These are phyloP conservation scores for Dasysyrphus tricinctus DNA, from an alignment of 2,888 invertebrate genomes.

Conservation along the genomic window DNA sequence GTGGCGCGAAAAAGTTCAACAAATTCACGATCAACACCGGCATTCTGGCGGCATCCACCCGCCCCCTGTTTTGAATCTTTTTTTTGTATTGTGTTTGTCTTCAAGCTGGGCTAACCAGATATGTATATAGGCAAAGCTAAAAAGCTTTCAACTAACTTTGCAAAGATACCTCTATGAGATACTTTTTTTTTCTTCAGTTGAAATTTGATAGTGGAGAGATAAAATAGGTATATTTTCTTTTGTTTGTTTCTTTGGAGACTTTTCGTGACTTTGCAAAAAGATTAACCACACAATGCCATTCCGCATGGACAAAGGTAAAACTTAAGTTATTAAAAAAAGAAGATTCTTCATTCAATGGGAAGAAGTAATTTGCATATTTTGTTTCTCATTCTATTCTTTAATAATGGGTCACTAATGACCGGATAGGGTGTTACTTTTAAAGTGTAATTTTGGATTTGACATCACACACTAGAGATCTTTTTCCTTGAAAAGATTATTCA, in stretches of 20 bases:
- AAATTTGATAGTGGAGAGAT: constrained; percentile 34
- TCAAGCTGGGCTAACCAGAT: constrained; percentile 49
- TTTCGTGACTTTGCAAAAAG: constrained; percentile 31
- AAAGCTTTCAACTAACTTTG: constrained; percentile 53
- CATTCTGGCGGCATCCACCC: constrained; percentile 39
- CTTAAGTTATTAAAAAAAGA: constrained; percentile 50
- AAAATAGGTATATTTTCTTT: constrained; percentile 4
- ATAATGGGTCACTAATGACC: constrained; percentile 68
- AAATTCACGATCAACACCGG: constrained; percentile 70
- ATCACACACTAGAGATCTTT: constrained; percentile 29
- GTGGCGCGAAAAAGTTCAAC: constrained; percentile 68
- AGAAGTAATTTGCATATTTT: constrained; percentile 36
- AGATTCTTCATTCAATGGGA: constrained; percentile 56
- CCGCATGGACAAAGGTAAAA: constrained; percentile 40
- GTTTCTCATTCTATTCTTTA: constrained; percentile 25
- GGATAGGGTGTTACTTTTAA: constrained; percentile 69
- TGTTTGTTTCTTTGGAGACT: constrained; percentile 29
- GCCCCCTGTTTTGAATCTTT: constrained; percentile 7
- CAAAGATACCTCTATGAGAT: constrained; percentile 42
- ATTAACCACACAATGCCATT: constrained; percentile 31
- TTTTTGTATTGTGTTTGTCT: not conserved
- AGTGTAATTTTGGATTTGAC: constrained; percentile 67
- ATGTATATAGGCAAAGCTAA: constrained; percentile 5
- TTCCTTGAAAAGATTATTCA: constrained; percentile 12
- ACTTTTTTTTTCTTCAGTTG: constrained; percentile 24